Evolutionary conservation across 2,113 vertebrate genomes (phyloP), one percentile per base, ranked within the genome.

Genomic region (Protobothrops flavoviridis): DNA sequence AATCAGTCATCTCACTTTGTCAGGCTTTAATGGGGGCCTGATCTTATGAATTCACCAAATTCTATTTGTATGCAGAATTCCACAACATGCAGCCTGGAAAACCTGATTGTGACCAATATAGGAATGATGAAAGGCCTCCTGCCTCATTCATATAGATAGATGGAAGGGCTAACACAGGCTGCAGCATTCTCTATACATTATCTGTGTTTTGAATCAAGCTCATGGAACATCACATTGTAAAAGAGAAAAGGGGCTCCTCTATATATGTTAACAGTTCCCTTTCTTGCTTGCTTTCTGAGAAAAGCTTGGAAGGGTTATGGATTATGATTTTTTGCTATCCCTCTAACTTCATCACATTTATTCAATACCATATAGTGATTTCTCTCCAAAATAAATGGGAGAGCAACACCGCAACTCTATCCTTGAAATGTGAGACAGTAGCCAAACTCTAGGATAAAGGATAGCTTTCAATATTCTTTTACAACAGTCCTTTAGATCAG

Each of bases 381-480:
- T 56, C 17, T 56, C 55, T 56, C 55, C 55, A 56, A 56, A 56
- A 56, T 56, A 17, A 17, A 56, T 56, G 55, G 17, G 15, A 20
- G 3, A 56, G 55, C 55, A 56, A 20, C 55, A 56, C 55, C 55
- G 20, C 20, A 17, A 3, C 15, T 56, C 15, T 56, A 20, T 56
- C 55, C 55, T 56, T 17, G 26, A 90, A 61, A 48, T 1, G 50
- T n/a, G 56, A 48, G 45, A 1, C 94, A 94, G 23, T 61, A 95
- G 21, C 11, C 33, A 74, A 5, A 13, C 50, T 53, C 87, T 53
- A 0, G 3, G 20, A 81, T 94, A 45, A 94, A 64, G 91, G 94
- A 94, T 90, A 12, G 50, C 61, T 93, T 95, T 94, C 81, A 89
- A 57, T 59, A 85, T 91, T 92, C 91, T 93, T 90, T 59, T 85